phyloP scores from a whole-genome alignment of 2,888 invertebrate genomes.

The Schrankia costaestrigalis region DNA sequence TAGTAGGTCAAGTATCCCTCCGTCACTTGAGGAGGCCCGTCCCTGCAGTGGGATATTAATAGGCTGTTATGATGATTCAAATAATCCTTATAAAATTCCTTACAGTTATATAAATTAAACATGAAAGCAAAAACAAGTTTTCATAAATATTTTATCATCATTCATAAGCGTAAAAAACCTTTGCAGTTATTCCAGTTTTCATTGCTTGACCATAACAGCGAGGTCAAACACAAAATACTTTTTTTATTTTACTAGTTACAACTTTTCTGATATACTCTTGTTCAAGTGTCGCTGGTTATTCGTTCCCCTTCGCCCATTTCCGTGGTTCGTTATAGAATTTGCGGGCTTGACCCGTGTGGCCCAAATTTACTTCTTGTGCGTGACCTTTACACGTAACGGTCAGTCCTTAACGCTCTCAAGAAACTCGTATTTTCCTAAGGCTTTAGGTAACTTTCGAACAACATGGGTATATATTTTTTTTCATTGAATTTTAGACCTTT shows the following conservation, averaged over 20 bases:
- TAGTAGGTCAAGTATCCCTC: no score
- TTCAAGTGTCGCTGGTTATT: slow-evolving; percentile 32
- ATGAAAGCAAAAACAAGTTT: no score
- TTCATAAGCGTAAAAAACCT: no score
- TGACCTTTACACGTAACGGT: slow-evolving; percentile 35
- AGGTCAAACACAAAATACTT: slow-evolving; percentile 17
- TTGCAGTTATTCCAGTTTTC: slow-evolving; percentile 13
- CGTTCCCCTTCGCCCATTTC: slow-evolving; percentile 27
- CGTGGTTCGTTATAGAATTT: slow-evolving; percentile 40
- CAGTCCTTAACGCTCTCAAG: slow-evolving; percentile 29
- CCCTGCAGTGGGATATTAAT: no score
- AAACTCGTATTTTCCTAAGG: slow-evolving; percentile 32
- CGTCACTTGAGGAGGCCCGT: no score
- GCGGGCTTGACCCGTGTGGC: slow-evolving; percentile 38
- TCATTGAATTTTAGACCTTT: background rate
- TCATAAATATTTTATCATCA: no score
- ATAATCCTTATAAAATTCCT: no score
- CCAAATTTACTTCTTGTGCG: slow-evolving; percentile 36
- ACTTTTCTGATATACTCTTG: slow-evolving; percentile 46
- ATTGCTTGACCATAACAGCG: slow-evolving; percentile 12
- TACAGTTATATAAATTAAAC: no score
- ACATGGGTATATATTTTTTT: slow-evolving; percentile 5
- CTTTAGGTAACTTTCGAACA: slow-evolving; percentile 29
- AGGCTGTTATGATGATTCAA: no score
- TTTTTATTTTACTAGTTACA: slow-evolving; percentile 32